Evolutionary conservation across 2,888 invertebrate genomes (phyloP), one percentile per base, ranked within the genome.

Genomic region (Chrysolina americana): DNA sequence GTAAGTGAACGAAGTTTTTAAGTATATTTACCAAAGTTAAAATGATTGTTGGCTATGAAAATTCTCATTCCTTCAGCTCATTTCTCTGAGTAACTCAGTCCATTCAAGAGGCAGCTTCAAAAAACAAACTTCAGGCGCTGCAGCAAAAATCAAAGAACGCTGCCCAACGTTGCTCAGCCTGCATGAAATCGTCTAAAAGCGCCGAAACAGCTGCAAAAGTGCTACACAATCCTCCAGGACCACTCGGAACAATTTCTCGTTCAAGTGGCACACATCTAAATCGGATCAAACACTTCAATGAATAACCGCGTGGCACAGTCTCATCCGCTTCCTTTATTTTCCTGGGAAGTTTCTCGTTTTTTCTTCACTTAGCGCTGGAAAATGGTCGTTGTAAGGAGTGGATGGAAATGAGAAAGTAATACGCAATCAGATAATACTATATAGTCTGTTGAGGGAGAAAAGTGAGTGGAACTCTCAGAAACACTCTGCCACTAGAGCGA

Each of bases 261-360:
- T 59, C n/a, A 59, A 59, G 59, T 59, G 59, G 59, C 59, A n/a
- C 17, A 36, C 15, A 36, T 59, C 36, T 59, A 23, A 59, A 59
- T 59, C 59, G 59, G 36, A 59, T 59, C 59, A 59, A 59, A 59
- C 28, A 59, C 59, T 36, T 13, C 28, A 59, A 59, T 59, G 59
- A 59, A 59, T 36, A 2, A 36, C 15, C n/a, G 1, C 59, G 59
- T 59, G 19, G 13, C 1, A 53, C 59, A 36, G 36, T 23, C 13
- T 28, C 59, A n/a, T 9, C 2, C 28, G 36, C n/a, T 59, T 59
- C 59, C 59, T 19, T 59, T 59, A 17, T 59, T 59, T 36, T 59
- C 9, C 6, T n/a, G 36, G n/a, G n/a, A n/a, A 36, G 23, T 11
- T n/a, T 36, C 10, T 28, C 28, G 13, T 36, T 59, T 36, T 59